Conservation (phyloP, 2,797 vertebrate species). For the Lepus townsendii region DNA sequence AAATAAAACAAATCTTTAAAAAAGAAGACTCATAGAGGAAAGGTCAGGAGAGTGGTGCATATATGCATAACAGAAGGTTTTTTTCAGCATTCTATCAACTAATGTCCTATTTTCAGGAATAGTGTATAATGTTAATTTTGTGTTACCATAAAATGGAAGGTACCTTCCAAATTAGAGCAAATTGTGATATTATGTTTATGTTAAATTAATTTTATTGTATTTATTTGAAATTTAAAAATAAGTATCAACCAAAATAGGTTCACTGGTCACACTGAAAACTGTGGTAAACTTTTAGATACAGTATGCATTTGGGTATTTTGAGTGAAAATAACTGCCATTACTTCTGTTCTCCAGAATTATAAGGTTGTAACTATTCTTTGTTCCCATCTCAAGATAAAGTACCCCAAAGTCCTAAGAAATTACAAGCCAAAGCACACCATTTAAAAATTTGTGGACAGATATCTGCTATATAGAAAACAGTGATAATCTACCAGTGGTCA, state of each 20-base stretch:
- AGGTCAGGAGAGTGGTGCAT: background rate
- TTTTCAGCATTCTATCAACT: conserved; percentile 32
- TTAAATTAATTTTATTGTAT: conserved; percentile 53
- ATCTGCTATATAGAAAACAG: conserved; percentile 39
- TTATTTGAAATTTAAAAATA: conserved; percentile 60
- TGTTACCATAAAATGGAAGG: conserved; percentile 12
- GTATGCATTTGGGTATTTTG: conserved; percentile 17
- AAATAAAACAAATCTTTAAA: no score
- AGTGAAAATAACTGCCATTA: conserved; percentile 27
- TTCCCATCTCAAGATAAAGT: conserved; percentile 39
- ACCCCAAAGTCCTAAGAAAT: background rate
- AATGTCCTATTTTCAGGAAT: conserved; percentile 46
- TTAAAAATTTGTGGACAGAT: conserved; percentile 12
- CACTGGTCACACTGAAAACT: conserved; percentile 45
- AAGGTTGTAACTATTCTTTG: conserved; percentile 36
- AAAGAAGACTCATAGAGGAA: background rate
- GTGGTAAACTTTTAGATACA: conserved; percentile 13
- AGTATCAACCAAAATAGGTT: background rate
- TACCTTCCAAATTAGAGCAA: conserved; percentile 54
- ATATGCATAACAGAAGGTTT: background rate
- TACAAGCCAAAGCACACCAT: background rate
- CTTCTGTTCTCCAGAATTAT: background rate
- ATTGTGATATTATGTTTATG: conserved; percentile 21
- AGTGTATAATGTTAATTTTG: conserved; percentile 52
- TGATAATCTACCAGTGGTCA: background rate